These are phyloP conservation scores for Spodoptera littoralis DNA, from an alignment of 2,888 invertebrate species.

Conservation along the genomic window DNA sequence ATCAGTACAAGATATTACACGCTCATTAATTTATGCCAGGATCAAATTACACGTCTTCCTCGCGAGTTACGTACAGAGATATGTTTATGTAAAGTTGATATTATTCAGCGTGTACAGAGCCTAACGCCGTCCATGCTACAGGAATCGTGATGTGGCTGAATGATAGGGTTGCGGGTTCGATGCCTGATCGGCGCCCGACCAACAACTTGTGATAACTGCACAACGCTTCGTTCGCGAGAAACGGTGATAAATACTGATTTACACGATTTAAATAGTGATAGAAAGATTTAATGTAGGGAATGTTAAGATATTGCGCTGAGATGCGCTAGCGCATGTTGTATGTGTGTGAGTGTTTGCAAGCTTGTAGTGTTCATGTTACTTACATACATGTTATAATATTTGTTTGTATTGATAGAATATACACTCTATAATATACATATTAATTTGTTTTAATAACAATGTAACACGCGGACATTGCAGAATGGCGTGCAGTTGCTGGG, in stretches of 20 bases:
- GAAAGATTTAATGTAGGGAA: constrained; percentile 31
- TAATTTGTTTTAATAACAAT: no score
- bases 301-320: constrained; percentile 6
- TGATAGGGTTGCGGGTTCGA: constrained; percentile 49
- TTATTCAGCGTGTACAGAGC: constrained; percentile 16
- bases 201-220: constrained; percentile 32
- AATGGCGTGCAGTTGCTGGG: no score
- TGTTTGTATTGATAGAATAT: no score
- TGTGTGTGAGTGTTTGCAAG: no score
- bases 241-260: constrained; percentile 51
- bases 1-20: no score
- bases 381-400: no score
- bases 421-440: no score
- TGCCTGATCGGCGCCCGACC: constrained; percentile 47
- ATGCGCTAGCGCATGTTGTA: background rate
- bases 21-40: no score
- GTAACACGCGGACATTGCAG: no score
- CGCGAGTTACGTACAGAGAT: background rate
- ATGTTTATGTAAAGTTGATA: constrained; percentile 1
- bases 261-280: constrained; percentile 43
- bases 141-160: constrained; percentile 52
- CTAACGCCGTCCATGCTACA: constrained; percentile 33
- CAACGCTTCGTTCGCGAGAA: constrained; percentile 36
- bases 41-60: no score
- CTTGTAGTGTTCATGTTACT: no score